Conservation (phyloP, 2,113 vertebrate genomes). For the Hemichromis elongatus region DNA sequence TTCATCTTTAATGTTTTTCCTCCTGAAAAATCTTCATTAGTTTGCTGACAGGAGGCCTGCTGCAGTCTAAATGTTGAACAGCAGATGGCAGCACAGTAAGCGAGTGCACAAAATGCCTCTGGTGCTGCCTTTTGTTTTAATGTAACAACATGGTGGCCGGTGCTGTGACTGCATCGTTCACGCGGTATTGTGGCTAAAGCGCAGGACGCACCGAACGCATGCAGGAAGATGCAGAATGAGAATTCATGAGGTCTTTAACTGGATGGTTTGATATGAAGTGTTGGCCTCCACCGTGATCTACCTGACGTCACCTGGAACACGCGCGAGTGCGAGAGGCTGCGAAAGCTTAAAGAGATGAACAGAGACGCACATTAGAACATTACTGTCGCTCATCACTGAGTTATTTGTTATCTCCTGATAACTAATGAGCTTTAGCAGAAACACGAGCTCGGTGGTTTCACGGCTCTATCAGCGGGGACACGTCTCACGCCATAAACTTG, state of each 20-base stretch:
- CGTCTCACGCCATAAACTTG: background rate
- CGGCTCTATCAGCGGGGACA: background rate
- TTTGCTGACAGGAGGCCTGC: background rate
- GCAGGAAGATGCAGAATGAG: too few species aligned
- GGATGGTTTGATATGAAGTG: background rate
- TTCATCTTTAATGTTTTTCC: background rate
- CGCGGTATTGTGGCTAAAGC: too few species aligned
- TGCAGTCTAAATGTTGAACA: background rate
- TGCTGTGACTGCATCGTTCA: background rate
- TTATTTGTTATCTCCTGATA: background rate
- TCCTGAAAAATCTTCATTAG: background rate
- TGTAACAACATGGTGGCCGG: constrained; percentile 13
- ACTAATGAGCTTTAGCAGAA: background rate
- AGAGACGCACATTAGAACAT: background rate
- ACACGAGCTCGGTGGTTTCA: background rate
- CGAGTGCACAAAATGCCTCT: background rate
- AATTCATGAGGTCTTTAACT: too few species aligned
- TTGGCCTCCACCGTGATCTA: background rate
- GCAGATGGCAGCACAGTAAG: background rate
- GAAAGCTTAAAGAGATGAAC: too few species aligned
- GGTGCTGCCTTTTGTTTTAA: background rate
- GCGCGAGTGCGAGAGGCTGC: background rate
- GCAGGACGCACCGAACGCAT: too few species aligned
- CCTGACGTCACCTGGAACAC: background rate
- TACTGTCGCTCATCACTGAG: background rate